Base-by-base conservation (phyloP, 2,797 vertebrate genomes). In the Meda fulgida region DNA sequence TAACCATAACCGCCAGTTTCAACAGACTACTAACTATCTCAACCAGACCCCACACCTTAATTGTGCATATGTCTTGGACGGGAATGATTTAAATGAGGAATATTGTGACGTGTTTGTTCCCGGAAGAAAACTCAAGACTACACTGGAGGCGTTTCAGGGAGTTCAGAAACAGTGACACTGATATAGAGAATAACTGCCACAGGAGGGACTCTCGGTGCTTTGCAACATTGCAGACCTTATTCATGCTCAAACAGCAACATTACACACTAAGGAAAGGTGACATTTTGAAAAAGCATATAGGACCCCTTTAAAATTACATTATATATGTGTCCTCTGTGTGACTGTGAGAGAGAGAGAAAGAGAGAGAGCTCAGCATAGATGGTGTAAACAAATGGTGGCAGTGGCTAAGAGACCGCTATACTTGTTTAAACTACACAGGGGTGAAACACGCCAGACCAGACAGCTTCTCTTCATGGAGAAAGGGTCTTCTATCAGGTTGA, bases 361-460 rank as follows among this genome's bases (percentile, higher is more conserved):
- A 66, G 43, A 60, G 23, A 58, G 55, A 69, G 73, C 75, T 83
- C 58, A 77, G 26, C 66, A 77, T 55, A 58, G 34, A 63, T 81
- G 87, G 83, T 92, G 89, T 92, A 94, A 94, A 93, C 91, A 93
- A 89, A 88, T 75, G 86, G 90, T 91, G 91, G 92, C 91, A 94
- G 79, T 86, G 90, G 91, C 91, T 53, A 53, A 80, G 87, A 89
- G 91, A 91, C 92, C 80, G 91, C 92, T 89, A 91, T 83, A 80
- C 90, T 93, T 90, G 90, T 94, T 87, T 93, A 94, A 93, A 94
- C 89, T 93, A 88, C 78, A 87, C 89, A 89, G 84, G 69, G 16
- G 89, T 89, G 92, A 91, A 87, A 86, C 89, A 88, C 48, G 51
- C 26, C 85, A 88, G 88, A 77, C 84, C 60, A 84, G 83, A 88